Evolutionary conservation across 2,888 invertebrate species (phyloP).

Genomic region (Epirrita christyi): DNA sequence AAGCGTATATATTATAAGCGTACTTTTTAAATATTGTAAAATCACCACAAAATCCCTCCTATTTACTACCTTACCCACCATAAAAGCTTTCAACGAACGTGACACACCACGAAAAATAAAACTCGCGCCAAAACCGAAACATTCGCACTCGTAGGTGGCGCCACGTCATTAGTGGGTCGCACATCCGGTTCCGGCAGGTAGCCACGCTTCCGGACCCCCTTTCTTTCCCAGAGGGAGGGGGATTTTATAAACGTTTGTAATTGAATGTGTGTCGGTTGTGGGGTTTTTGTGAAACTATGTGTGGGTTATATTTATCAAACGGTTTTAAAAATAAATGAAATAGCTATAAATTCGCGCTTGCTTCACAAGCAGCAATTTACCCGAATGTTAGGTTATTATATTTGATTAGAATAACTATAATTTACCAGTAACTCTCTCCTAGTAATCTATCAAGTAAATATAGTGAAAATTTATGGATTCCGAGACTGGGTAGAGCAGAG

Average conservation of each 20-base stretch:
- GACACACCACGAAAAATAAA: slow-evolving; percentile 32
- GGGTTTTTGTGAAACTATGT: slow-evolving; percentile 6
- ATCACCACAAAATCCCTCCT: neutral
- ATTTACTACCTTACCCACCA: neutral
- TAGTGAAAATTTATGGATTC: too few species aligned
- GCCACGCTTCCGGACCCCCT: slow-evolving; percentile 42
- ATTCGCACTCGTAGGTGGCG: slow-evolving; percentile 55
- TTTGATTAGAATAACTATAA: too few species aligned
- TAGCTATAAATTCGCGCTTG: too few species aligned
- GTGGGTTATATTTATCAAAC: too few species aligned
- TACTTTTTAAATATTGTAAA: too few species aligned
- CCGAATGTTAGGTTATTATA: too few species aligned
- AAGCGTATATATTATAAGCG: too few species aligned
- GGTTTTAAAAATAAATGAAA: too few species aligned
- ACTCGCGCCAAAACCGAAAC: slow-evolving; percentile 40
- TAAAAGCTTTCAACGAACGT: slow-evolving; percentile 20
- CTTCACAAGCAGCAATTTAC: too few species aligned
- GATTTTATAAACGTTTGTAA: slow-evolving; percentile 28
- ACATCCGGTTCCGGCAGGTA: slow-evolving; percentile 56
- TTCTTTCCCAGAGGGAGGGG: slow-evolving; percentile 18
- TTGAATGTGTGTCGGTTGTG: slow-evolving; percentile 24
- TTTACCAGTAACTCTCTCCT: too few species aligned
- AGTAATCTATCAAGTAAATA: too few species aligned
- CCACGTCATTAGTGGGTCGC: slow-evolving; percentile 66
- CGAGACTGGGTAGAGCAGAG: too few species aligned